Percentiles rank a stretch among this genome's conserved stretches.
phyloP scores from a whole-genome alignment of 2,888 invertebrate genomes.

The Trachelus troglodyta region DNA sequence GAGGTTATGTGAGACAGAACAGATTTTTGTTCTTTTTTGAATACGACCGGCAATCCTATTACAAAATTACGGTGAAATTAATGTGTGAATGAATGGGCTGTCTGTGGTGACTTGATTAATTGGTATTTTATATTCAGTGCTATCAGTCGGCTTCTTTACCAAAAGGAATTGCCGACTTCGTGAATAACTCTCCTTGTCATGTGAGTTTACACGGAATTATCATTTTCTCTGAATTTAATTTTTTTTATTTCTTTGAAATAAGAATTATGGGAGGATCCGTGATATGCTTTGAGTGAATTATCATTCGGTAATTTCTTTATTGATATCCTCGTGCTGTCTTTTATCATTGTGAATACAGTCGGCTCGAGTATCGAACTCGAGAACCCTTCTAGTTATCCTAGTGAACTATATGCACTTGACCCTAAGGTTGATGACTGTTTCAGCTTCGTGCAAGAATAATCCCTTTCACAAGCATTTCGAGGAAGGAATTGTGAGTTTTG shows the following conservation, averaged over 20 bases:
- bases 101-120: slow-evolving; percentile 2
- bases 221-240: not conserved
- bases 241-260: not conserved
- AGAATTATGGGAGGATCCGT: not conserved
- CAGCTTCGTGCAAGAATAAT: not conserved
- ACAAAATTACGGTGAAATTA: not conserved
- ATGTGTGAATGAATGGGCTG: slow-evolving; percentile 4
- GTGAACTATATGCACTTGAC: not conserved
- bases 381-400: not conserved
- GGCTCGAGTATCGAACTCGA: not conserved
- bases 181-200: not conserved
- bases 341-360: not conserved
- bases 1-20: not conserved
- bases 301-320: not conserved
- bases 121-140: not conserved
- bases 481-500: not conserved
- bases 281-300: not conserved
- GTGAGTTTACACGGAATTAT: not conserved
- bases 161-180: not conserved
- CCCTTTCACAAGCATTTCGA: not conserved
- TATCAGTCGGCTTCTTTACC: not conserved
- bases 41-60: not conserved
- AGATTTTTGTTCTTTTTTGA: not conserved
- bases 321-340: not conserved
- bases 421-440: not conserved